Percentiles rank a stretch among this genome's conserved stretches.
Evolutionary conservation across 2,888 invertebrate species (phyloP).

Genomic region (Cybosia mesomella): DNA sequence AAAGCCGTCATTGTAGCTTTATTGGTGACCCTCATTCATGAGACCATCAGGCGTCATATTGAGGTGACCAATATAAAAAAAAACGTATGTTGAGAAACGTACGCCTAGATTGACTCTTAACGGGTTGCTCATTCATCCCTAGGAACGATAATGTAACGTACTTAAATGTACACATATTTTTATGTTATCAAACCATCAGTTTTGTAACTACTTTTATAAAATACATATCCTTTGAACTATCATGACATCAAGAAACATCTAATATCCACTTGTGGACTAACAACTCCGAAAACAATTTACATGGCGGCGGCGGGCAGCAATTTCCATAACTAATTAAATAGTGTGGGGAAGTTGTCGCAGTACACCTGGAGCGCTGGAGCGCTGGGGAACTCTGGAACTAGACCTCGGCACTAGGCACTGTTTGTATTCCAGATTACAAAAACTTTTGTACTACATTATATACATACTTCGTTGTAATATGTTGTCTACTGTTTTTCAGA

Average conservation of each 20-base stretch:
- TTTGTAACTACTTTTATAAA: not conserved
- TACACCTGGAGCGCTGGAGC: slow-evolving; percentile 35
- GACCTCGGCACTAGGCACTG: slow-evolving; percentile 12
- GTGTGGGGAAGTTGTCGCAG: slow-evolving; percentile 65
- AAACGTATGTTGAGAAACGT: too few relatives aligned
- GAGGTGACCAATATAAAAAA: too few relatives aligned
- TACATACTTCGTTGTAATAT: too few relatives aligned
- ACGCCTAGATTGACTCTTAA: too few relatives aligned
- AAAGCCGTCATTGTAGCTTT: too few relatives aligned
- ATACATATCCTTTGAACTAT: not conserved
- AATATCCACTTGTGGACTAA: slow-evolving; percentile 45
- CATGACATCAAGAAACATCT: slow-evolving; percentile 19
- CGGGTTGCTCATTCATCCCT: too few relatives aligned
- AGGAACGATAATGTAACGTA: too few relatives aligned
- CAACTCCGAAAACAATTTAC: slow-evolving; percentile 59
- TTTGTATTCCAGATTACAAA: slow-evolving; percentile 9
- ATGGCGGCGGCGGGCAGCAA: slow-evolving; percentile 51
- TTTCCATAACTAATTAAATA: slow-evolving; percentile 75
- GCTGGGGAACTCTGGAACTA: not conserved
- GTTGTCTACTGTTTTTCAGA: too few relatives aligned
- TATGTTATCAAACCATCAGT: too few relatives aligned
- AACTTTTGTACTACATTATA: slow-evolving; percentile 6
- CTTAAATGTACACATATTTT: too few relatives aligned
- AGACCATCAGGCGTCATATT: too few relatives aligned
- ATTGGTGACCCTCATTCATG: too few relatives aligned